phyloP scores from a whole-genome alignment of 2,113 vertebrate species.

The Tautogolabrus adspersus region DNA sequence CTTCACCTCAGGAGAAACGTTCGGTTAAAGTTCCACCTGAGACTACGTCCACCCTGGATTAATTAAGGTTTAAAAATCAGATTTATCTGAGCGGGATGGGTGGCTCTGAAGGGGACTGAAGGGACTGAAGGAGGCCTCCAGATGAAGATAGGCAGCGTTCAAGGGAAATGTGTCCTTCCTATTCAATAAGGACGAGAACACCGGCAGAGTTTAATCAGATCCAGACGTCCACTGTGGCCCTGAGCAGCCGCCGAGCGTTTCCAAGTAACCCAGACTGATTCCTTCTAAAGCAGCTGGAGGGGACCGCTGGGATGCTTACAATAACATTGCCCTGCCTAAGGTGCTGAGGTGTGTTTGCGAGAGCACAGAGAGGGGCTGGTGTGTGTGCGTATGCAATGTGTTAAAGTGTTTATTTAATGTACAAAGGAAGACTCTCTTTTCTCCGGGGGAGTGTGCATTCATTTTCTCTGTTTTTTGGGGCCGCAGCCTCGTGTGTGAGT shows the following conservation, averaged over 20 bases:
- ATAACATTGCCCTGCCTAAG: conserved; percentile 67
- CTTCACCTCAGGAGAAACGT: not conserved
- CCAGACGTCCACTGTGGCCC: conserved; percentile 52
- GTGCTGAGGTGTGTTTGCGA: conserved; percentile 50
- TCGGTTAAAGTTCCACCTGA: conserved; percentile 26
- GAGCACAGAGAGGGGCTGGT: conserved; percentile 21
- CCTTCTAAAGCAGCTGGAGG: conserved; percentile 65
- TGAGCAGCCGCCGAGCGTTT: conserved; percentile 56
- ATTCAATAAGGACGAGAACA: conserved; percentile 54
- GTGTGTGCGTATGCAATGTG: conserved; percentile 19
- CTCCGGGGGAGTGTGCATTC: conserved; percentile 8
- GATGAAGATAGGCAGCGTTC: conserved; percentile 49
- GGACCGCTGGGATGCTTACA: conserved; percentile 63
- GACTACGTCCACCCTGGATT: conserved; percentile 45
- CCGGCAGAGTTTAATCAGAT: conserved; percentile 55
- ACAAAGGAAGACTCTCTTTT: not conserved
- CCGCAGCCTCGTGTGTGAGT: conserved; percentile 14
- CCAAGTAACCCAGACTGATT: conserved; percentile 67
- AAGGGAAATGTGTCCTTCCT: conserved; percentile 46
- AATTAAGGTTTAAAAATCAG: conserved; percentile 24
- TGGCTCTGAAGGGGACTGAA: too few relatives aligned
- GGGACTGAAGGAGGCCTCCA: conserved; percentile 28
- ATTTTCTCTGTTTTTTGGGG: conserved; percentile 18
- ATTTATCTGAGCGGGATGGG: conserved; percentile 15
- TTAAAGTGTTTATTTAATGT: conserved; percentile 30